phyloP scores from a whole-genome alignment of 2,888 invertebrate species.

The Nysson spinosus region DNA sequence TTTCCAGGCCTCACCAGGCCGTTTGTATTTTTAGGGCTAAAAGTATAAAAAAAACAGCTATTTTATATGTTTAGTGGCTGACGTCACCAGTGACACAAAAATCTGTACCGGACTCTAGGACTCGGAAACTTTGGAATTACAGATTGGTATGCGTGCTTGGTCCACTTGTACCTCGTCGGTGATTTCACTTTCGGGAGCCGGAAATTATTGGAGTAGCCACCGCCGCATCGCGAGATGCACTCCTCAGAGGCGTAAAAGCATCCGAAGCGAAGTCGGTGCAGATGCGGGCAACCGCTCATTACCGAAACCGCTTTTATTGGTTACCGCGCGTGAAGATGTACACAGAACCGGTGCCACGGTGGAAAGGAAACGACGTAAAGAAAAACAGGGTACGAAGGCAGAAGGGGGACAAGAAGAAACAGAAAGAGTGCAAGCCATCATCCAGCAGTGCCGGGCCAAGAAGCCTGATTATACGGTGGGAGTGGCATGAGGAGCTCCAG shows the following conservation, averaged over 20 bases:
- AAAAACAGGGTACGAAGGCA: slow-evolving; percentile 30
- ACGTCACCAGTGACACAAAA: too few species aligned
- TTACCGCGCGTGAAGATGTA: slow-evolving; percentile 66
- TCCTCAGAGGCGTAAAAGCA: slow-evolving; percentile 53
- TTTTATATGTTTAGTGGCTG: too few species aligned
- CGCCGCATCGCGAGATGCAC: slow-evolving; percentile 13
- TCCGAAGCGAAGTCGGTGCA: slow-evolving; percentile 32
- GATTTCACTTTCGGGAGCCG: slow-evolving; percentile 56
- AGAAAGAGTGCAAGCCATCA: slow-evolving; percentile 49
- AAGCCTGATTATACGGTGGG: slow-evolving; percentile 64
- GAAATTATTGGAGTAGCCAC: slow-evolving; percentile 49
- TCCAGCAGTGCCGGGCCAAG: slow-evolving; percentile 57
- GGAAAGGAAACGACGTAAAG: slow-evolving; percentile 54
- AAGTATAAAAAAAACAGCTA: too few species aligned
- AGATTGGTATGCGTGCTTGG: too few species aligned
- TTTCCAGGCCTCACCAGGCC: too few species aligned
- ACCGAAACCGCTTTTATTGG: slow-evolving; percentile 69
- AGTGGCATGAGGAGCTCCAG: slow-evolving; percentile 62
- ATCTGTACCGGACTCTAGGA: too few species aligned
- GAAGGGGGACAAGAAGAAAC: slow-evolving; percentile 24
- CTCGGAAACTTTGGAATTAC: too few species aligned
- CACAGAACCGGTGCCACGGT: slow-evolving; percentile 47
- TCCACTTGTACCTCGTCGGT: too few species aligned
- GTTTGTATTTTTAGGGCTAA: too few species aligned
- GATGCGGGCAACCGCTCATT: slow-evolving; percentile 61